These are phyloP conservation scores for Trichopria drosophilae DNA, from an alignment of 2,888 invertebrate species.

Conservation along the genomic window DNA sequence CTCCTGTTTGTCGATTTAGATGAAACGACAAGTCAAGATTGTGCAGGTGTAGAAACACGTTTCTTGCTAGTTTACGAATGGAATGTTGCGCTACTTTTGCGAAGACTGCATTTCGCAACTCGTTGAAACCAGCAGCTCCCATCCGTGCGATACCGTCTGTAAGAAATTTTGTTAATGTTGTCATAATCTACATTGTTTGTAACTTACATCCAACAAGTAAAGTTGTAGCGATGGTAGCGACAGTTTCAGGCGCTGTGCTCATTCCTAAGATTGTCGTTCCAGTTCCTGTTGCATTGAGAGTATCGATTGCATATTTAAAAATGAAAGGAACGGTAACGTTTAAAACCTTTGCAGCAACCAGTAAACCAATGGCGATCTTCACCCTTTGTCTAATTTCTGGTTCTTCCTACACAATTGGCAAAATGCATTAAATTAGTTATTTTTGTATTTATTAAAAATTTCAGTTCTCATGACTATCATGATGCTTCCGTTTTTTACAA, in stretches of 20 bases:
- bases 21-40: slow-evolving; percentile 93
- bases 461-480: too few species aligned
- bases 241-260: slow-evolving; percentile 78
- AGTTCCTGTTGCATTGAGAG: slow-evolving; percentile 68
- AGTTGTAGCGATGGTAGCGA: slow-evolving; percentile 77
- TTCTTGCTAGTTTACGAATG: slow-evolving; percentile 88
- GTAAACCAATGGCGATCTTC: slow-evolving; percentile 76
- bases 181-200: background rate
- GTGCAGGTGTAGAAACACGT: slow-evolving; percentile 95
- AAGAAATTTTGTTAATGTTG: too few species aligned
- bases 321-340: slow-evolving; percentile 94
- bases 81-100: slow-evolving; percentile 97
- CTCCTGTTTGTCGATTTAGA: slow-evolving; percentile 91
- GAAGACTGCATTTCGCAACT: slow-evolving; percentile 96
- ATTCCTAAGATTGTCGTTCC: slow-evolving; percentile 69
- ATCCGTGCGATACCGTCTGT: slow-evolving; percentile 92
- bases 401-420: slow-evolving; percentile 68
- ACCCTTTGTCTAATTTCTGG: slow-evolving; percentile 76
- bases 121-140: slow-evolving; percentile 90
- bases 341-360: slow-evolving; percentile 82
- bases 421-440: slow-evolving; percentile 3
- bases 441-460: too few species aligned
- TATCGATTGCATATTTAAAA: slow-evolving; percentile 92
- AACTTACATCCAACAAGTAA: slow-evolving; percentile 85
- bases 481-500: too few species aligned